These are phyloP conservation scores for Apostichopus leukothele DNA, from an alignment of 53 echinoderm and acorn worm genomes.

Conservation along the genomic window DNA sequence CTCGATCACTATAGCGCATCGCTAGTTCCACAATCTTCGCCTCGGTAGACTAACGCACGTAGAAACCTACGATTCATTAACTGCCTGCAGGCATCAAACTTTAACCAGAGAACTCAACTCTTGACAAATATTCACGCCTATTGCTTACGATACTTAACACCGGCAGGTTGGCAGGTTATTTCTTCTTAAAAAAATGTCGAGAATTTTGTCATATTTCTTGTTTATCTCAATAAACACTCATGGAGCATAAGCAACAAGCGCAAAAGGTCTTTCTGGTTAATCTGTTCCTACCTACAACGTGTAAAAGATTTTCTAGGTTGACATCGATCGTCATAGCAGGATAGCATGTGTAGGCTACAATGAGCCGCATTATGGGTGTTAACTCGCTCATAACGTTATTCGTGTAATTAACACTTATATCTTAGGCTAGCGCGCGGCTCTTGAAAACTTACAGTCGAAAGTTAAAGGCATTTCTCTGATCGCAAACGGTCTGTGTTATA, in stretches of 20 bases:
- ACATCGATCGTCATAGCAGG: too few relatives aligned
- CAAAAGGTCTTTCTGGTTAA: conserved; percentile 33
- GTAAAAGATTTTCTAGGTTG: too few relatives aligned
- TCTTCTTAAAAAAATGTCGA: conserved; percentile 29
- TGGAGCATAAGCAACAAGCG: conserved; percentile 37
- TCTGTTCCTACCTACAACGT: conserved; percentile 6
- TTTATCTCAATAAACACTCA: conserved; percentile 41
- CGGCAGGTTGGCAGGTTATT: conserved; percentile 39
- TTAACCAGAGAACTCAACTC: background rate
- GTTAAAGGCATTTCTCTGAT: too few relatives aligned
- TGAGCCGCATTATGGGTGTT: too few relatives aligned
- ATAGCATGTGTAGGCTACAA: too few relatives aligned
- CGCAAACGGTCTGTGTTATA: too few relatives aligned
- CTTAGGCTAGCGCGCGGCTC: too few relatives aligned
- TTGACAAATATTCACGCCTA: conserved; percentile 34
- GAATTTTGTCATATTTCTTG: conserved; percentile 38
- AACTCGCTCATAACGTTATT: too few relatives aligned
- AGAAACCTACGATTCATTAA: conserved; percentile 22
- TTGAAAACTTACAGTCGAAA: too few relatives aligned
- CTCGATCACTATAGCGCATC: conserved; percentile 18
- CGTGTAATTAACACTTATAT: too few relatives aligned
- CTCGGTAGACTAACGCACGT: conserved; percentile 30
- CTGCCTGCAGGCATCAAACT: conserved; percentile 10
- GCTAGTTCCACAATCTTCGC: conserved; percentile 12
- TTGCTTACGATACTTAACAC: conserved; percentile 45